Evolutionary conservation across 53 echinoderm and acorn worm species (phyloP).

Genomic region (Stichopus horrens): DNA sequence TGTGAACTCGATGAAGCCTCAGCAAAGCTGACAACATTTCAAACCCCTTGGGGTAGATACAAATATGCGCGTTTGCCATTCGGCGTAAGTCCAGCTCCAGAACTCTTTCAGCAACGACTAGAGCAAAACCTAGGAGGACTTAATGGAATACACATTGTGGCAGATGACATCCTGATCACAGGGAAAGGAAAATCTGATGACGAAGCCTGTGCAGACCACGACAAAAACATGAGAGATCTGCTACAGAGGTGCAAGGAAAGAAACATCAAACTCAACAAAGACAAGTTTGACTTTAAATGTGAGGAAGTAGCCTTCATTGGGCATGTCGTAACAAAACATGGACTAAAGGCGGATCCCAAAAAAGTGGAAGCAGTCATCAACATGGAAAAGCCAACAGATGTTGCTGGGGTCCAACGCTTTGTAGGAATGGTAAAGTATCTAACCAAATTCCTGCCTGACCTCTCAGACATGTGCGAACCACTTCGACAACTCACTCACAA

Average conservation of each 20-base stretch:
- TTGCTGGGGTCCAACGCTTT: conserved; percentile 39
- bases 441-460: conserved; percentile 39
- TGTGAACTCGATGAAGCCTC: conserved; percentile 53
- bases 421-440: conserved; percentile 52
- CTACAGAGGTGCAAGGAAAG: conserved; percentile 52
- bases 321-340: conserved; percentile 44
- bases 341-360: conserved; percentile 54
- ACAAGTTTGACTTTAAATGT: conserved; percentile 38
- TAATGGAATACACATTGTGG: conserved; percentile 49
- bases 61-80: conserved; percentile 62
- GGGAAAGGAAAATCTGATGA: conserved; percentile 50
- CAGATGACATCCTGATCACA: conserved; percentile 61
- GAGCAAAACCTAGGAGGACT: conserved; percentile 48
- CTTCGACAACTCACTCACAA: conserved; percentile 43
- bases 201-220: conserved; percentile 26
- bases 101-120: conserved; percentile 51
- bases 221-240: conserved; percentile 31
- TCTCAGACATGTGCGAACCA: conserved; percentile 47
- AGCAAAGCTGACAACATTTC: conserved; percentile 59
- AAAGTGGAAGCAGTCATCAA: conserved; percentile 58
- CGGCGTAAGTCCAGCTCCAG: conserved; percentile 57
- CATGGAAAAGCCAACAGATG: conserved; percentile 38
- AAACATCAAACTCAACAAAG: conserved; percentile 40
- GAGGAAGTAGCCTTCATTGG: conserved; percentile 55
- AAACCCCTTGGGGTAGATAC: conserved; percentile 69